Evolutionary conservation across 2,797 vertebrate species (phyloP), one percentile per base, ranked within the genome.

Genomic region (Graptemys geographica): DNA sequence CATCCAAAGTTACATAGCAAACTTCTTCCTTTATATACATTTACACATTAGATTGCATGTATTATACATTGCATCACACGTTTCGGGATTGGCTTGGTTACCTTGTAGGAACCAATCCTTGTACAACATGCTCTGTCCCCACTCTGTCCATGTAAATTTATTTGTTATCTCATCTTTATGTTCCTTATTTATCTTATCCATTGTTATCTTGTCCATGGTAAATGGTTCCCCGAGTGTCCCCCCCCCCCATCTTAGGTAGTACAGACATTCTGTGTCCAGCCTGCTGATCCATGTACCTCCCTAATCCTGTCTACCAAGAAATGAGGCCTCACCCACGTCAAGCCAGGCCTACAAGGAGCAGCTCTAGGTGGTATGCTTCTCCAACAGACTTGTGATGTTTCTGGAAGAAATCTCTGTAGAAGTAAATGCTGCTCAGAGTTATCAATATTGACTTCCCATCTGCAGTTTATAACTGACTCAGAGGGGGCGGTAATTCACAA

Each of bases 391-490:
- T 62, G 11, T 62, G 52, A 33, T 21, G 23, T 62, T 87, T 69
- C 76, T 86, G 83, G 86, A 94, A 92, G 52, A 37, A 91, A n/a
- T 92, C 84, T 37, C 83, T 31, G 83, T 69, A 89, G 76, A 89
- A 90, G 65, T 91, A 79, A 90, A 28, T 0, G 0, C 28, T 59
- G 74, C 91, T 91, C 52, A 59, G 79, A 69, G 59, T 62, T 49
- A 90, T 89, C 59, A 84, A 59, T 52, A 53, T 90, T 93, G 81
- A 83, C 89, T 94, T 96, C 90, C n/a, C 18, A 81, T 81, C 83
- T 86, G 83, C 0, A 0, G 49, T 53, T 95, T 86, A 37, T 31
- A 83, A 74, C 81, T 92, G 83, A 72, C 87, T 90, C 81, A 87
- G 69, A 81, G 59, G 79, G 79, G 89, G 74, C 83, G 37, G 49